Evolutionary conservation across 1,140 invertebrate genomes (phyloP).

Genomic region (Aphaenogaster floridana): DNA sequence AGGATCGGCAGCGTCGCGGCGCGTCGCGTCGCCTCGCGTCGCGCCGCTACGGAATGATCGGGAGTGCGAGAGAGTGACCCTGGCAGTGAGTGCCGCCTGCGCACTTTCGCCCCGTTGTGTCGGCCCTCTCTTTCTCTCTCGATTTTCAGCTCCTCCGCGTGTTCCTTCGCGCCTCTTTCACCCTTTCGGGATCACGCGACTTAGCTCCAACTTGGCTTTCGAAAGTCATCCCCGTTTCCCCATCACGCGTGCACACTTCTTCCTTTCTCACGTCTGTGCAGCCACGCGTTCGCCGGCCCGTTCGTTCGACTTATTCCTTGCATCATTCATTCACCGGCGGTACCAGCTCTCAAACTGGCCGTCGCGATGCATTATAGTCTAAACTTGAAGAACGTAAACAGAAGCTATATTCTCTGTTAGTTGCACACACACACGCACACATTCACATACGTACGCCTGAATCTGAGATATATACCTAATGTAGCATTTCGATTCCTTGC

Average conservation of each 20-base stretch:
- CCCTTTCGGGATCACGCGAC: neutral
- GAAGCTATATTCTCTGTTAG: neutral
- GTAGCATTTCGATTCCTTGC: neutral
- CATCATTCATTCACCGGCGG: constrained; percentile 17
- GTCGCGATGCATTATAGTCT: neutral
- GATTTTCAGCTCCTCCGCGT: neutral
- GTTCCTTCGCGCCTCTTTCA: neutral
- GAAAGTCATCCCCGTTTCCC: neutral
- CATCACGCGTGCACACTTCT: constrained; percentile 2
- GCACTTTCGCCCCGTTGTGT: constrained; percentile 69
- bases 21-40: constrained; percentile 40
- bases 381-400: constrained; percentile 26
- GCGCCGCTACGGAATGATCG: constrained; percentile 52
- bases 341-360: neutral
- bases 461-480: neutral
- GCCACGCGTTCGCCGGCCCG: neutral
- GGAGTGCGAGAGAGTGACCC: constrained; percentile 80
- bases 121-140: constrained; percentile 28
- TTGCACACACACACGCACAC: neutral
- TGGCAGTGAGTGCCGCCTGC: constrained; percentile 86
- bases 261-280: neutral
- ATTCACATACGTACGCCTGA: neutral
- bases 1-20: constrained; percentile 67
- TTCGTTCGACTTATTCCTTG: constrained; percentile 6
- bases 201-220: constrained; percentile 1